Base-by-base conservation (phyloP, 1,140 invertebrate species). In the Cheumatopsyche charites region DNA sequence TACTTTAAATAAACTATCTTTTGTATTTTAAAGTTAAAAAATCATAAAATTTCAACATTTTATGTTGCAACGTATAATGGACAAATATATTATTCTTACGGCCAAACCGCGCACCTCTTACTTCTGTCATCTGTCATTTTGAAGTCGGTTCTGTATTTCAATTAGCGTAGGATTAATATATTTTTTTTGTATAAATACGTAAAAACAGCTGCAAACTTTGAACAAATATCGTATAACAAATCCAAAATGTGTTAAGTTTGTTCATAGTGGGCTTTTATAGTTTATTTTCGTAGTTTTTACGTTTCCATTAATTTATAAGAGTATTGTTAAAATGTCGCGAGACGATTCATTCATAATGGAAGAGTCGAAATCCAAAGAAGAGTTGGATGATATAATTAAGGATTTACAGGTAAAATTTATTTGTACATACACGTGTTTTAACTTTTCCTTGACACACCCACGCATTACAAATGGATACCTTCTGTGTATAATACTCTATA, bases 271-370 rank as follows among this genome's bases (percentile, higher is more conserved):
- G 9, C 9, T 36, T 36, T 3, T 36, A 4, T 36, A 9, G 9
- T 9, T 9, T 9, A 36, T 9, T 36, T 36, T 36, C 29, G 9
- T 36, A 36, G 3, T 36, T 36, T 36, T 36, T 36, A 4, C 29
- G 29, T 3, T 3, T 36, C 9, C 29, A 4, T 36, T 13, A 45
- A 4, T 68, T 52, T 26, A 26, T 23, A 25, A n/a, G n/a, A n/a
- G n/a, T n/a, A n/a, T n/a, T n/a, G n/a, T 43, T 41, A 70, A 11
- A 17, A 67, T 72, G 65, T 67, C 71, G 4, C 26, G 29, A 21
- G 72, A 76, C 21, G 23, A 36, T 29, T 72, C 72, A 11, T 76
- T 73, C 41, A 67, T 73, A 63, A 68, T 73, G 4, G 75, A 76
- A 62, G 72, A 76, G 43, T 69, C 55, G 9, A 73, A 73, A 68